Evolutionary conservation across 2,888 invertebrate species (phyloP), one percentile per base, ranked within the genome.

Genomic region (Agonopterix alstromeriana): DNA sequence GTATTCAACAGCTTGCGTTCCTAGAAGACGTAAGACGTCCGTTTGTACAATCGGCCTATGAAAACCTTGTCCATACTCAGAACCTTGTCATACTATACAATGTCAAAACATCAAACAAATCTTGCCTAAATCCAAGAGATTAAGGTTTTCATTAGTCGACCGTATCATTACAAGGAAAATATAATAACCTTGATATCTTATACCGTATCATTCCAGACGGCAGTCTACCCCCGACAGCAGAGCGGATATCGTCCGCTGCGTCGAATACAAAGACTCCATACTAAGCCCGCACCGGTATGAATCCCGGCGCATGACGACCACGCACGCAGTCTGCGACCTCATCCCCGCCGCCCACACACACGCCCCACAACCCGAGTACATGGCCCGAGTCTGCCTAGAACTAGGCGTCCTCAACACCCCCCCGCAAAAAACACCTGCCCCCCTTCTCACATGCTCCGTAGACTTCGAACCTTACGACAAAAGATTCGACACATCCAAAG

Each of bases 321-420:
- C 78, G 5, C 79, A 67, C 55, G 75, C 82, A 0, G 70, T 78
- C 40, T 89, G 88, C 58, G 89, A 89, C 65, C 79, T 88, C 48
- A 85, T 88, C 43, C 83, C 85, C 1, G 72, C 64, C 54, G 43
- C 57, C 0, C 57, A 58, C 40, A 43, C 59, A 46, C 60, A 46
- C 51, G 47, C 48, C 46, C 51, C 50, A 9, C 73, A 72, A 46
- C 70, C 70, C 2, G 74, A 78, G 46, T 79, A 79, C 63, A 69
- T 70, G 63, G 89, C 90, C 0, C 77, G 90, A 35, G 90, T 90
- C 3, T 91, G 91, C 61, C 87, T 91, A 10, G 91, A 92, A 59
- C 72, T 91, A 4, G 91, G 90, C 1, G 76, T 78, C 2, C 60
- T 76, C 4, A 70, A 72, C 59, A 65, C 72, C 45, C 70, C 48